Percentiles rank a stretch among this genome's conserved stretches.
Conservation (phyloP, 2,888 invertebrate genomes). For the Eumacrocentrus americanus region DNA sequence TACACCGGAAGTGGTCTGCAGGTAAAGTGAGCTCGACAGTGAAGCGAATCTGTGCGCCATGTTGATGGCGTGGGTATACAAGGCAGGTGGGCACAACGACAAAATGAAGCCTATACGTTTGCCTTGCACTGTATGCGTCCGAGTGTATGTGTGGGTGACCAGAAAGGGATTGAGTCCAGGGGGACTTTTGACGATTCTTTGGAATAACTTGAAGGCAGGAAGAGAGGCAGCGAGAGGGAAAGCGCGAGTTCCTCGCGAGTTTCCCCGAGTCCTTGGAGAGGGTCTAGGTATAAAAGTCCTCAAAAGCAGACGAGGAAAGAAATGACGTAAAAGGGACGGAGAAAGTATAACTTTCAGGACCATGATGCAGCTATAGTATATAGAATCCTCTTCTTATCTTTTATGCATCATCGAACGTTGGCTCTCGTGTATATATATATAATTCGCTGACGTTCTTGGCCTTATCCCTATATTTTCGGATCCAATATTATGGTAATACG, state of each 20-base stretch:
- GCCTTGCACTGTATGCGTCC: too few relatives aligned
- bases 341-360: slow-evolving; percentile 32
- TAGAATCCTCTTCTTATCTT: slow-evolving; percentile 46
- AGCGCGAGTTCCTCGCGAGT: slow-evolving; percentile 33
- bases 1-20: slow-evolving; percentile 49
- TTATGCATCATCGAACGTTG: slow-evolving; percentile 53
- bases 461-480: slow-evolving; percentile 45
- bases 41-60: slow-evolving; percentile 23
- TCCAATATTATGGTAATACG: slow-evolving; percentile 55
- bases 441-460: too few relatives aligned
- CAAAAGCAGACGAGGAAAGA: slow-evolving; percentile 18
- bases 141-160: slow-evolving; percentile 2
- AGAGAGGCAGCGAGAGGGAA: too few relatives aligned
- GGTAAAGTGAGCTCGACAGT: slow-evolving; percentile 19
- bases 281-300: slow-evolving; percentile 20
- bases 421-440: too few relatives aligned
- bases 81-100: too few relatives aligned
- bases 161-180: slow-evolving; percentile 16
- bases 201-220: slow-evolving; percentile 50
- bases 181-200: slow-evolving; percentile 55
- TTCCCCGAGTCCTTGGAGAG: slow-evolving; percentile 28
- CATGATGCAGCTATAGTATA: too few relatives aligned
- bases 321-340: slow-evolving; percentile 23
- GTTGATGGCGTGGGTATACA: slow-evolving; percentile 19
- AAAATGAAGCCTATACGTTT: too few relatives aligned